Conservation (phyloP, 2,797 vertebrate genomes). For the Neosilurus hyrtlii region DNA sequence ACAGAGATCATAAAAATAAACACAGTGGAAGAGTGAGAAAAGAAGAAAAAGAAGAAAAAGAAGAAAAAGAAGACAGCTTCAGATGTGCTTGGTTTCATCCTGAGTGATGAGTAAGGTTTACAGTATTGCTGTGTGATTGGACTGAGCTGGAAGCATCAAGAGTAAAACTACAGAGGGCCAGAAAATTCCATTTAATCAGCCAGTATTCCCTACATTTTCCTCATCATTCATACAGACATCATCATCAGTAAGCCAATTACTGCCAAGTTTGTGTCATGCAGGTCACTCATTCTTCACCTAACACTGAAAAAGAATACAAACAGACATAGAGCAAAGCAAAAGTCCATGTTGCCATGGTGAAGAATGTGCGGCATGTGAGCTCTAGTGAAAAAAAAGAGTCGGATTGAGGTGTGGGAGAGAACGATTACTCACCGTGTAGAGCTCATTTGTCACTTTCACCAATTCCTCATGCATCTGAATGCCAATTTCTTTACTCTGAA, state of each 20-base stretch:
- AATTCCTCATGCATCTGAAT: constrained; percentile 98
- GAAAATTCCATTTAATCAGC: constrained; percentile 12
- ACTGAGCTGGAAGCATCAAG: neutral
- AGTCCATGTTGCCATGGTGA: constrained; percentile 51
- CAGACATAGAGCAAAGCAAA: constrained; percentile 29
- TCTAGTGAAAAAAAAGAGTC: constrained; percentile 31
- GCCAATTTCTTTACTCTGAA: constrained; percentile 97
- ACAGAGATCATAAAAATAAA: neutral
- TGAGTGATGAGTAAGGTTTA: constrained; percentile 4
- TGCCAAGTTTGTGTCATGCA: constrained; percentile 23
- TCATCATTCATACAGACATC: neutral
- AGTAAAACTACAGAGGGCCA: constrained; percentile 12
- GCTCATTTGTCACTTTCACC: constrained; percentile 96
- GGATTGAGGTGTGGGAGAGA: constrained; percentile 22
- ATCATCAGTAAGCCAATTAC: neutral
- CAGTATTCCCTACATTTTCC: neutral
- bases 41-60: neutral
- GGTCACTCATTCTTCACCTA: constrained; percentile 30
- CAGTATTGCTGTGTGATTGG: constrained; percentile 7
- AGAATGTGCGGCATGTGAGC: constrained; percentile 33
- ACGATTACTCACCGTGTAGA: constrained; percentile 89
- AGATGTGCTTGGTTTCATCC: constrained; percentile 1
- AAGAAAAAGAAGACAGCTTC: neutral
- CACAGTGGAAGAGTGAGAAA: neutral
- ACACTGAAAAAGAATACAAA: constrained; percentile 14